A percentile compares a stretch with the other conserved stretches of the same genome.
phyloP scores from a whole-genome alignment of 2,888 invertebrate species.

The Julus scanicus region DNA sequence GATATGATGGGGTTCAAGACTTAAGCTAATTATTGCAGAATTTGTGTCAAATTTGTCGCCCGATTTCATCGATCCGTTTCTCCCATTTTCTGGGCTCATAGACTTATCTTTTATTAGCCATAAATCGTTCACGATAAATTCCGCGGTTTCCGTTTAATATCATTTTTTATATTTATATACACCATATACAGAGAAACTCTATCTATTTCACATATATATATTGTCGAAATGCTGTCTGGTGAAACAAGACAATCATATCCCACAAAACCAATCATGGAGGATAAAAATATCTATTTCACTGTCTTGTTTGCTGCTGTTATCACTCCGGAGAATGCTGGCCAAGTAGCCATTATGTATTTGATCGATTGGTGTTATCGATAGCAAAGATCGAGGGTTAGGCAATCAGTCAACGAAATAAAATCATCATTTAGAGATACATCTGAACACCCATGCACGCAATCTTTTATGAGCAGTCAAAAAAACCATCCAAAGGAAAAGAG shows the following conservation, averaged over 20 bases:
- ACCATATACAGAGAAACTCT: not conserved
- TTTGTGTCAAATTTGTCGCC: conserved; percentile 24
- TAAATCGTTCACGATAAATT: conserved; percentile 42
- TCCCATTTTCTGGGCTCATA: conserved; percentile 32
- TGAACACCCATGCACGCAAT: not conserved
- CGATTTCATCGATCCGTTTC: conserved; percentile 29
- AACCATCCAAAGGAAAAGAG: not conserved
- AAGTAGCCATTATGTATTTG: conserved; percentile 28
- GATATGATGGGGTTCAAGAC: not conserved
- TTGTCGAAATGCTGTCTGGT: conserved; percentile 5
- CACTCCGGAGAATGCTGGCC: not conserved
- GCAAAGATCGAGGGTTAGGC: not conserved
- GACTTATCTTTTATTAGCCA: conserved; percentile 30
- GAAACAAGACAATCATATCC: conserved; percentile 21
- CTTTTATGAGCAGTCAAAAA: not conserved
- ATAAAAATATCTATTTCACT: conserved; percentile 36
- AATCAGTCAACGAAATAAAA: conserved; percentile 35
- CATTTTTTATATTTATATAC: not conserved
- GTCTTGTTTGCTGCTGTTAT: conserved; percentile 41
- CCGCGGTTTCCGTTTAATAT: conserved; percentile 21
- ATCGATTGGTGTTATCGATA: conserved; percentile 30
- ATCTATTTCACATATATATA: conserved; percentile 20
- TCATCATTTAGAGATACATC: not conserved
- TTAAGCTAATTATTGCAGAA: conserved; percentile 24
- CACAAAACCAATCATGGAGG: not conserved